Evolutionary conservation across 2,113 vertebrate genomes (phyloP), one percentile per base, ranked within the genome.

Genomic region (Polyodon spathula): DNA sequence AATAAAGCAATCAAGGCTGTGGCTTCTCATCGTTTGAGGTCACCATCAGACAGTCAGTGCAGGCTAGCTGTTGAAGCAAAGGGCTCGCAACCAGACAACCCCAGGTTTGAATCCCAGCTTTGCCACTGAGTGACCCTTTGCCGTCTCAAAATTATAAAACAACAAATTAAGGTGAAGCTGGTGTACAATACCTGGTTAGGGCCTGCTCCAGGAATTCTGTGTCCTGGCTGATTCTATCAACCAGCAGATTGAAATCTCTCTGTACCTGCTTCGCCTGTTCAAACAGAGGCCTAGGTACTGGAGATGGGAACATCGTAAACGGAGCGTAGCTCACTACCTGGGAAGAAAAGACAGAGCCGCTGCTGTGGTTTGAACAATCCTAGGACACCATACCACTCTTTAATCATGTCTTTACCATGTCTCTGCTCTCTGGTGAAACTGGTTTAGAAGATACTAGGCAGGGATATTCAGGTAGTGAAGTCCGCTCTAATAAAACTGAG

Each of bases 271-370:
- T 81, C 0, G 93, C 93, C 78, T 98, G 88, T 1, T 85, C 73
- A 72, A 94, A 90, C 12, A 89, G 69, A 10, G 56, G 64, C 40
- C 46, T 67, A 0, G 95, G 90, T n/a, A 98, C 86, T 0, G 78
- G 73, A 0, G 96, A 89, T 0, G 96, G 96, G 53, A 98, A 89
- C 62, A 98, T 84, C 0, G 92, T 90, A 73, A 98, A 92, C 0
- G 96, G 93, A 0, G 91, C 91, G 0, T 85, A 97, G 61, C 78
- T 90, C 75, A 93, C 92, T 73, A 89, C 71, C 96, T 98, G 79
- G 40, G 61, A 61, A 54, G 60, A 44, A 59, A 63, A 5, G 9
- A 9, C 10, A 12, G 17, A 63, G 8, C 57, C 37, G 40, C 16
- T 58, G 15, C 17, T 48, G 43, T 10, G n/a, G 11, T 12, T 12